Evolutionary conservation across 2,797 vertebrate species (phyloP).

Genomic region (Malacoctenus gilli): DNA sequence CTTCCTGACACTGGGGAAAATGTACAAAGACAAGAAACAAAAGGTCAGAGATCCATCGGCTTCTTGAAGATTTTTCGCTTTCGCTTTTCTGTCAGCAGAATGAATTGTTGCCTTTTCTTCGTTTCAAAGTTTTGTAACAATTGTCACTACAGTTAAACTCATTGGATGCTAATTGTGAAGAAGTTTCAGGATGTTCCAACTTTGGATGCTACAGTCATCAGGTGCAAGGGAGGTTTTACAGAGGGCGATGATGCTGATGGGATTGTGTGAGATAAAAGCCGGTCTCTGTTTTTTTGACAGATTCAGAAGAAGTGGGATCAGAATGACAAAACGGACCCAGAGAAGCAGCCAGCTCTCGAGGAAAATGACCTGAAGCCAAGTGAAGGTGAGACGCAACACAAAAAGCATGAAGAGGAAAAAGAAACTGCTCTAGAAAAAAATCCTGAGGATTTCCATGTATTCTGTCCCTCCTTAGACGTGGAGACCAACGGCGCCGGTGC

Average conservation of each 20-base stretch:
- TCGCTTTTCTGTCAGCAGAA: too few relatives aligned
- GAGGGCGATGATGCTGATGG: neutral
- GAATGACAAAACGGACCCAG: slow-evolving; percentile 83
- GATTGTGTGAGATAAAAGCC: neutral
- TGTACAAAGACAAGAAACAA: slow-evolving; percentile 98
- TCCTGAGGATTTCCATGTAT: neutral
- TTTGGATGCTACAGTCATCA: neutral
- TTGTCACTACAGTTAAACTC: too few relatives aligned
- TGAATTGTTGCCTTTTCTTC: too few relatives aligned
- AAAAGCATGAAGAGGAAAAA: too few relatives aligned
- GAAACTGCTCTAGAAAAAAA: neutral
- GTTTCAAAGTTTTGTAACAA: too few relatives aligned
- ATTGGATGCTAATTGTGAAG: too few relatives aligned
- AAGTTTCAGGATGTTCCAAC: too few relatives aligned
- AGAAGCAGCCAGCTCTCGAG: slow-evolving; percentile 86
- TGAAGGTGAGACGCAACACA: slow-evolving; percentile 79
- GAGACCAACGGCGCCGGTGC: slow-evolving; percentile 84
- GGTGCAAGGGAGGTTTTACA: neutral
- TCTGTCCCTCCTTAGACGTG: slow-evolving; percentile 51
- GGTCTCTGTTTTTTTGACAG: slow-evolving; percentile 43
- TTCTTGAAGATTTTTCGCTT: too few relatives aligned
- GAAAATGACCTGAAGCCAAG: slow-evolving; percentile 82
- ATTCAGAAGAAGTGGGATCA: slow-evolving; percentile 88
- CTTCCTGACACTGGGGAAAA: slow-evolving; percentile 94
- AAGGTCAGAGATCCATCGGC: slow-evolving; percentile 80